Evolutionary conservation across 2,113 vertebrate genomes (phyloP).

Genomic region (Bos indicus): DNA sequence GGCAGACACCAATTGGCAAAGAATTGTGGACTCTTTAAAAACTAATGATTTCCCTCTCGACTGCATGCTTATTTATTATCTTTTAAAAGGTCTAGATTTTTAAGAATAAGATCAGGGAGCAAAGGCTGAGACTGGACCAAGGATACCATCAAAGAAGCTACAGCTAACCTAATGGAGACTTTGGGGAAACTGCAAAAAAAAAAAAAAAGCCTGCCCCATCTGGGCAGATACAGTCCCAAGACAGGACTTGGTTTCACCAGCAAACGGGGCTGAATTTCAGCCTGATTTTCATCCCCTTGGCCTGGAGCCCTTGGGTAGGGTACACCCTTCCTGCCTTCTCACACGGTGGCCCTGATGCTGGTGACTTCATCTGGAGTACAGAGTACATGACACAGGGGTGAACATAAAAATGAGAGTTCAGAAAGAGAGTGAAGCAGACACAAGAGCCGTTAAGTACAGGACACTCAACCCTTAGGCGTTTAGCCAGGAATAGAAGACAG

Average conservation of each 20-base stretch:
- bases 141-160: neutral
- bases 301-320: neutral
- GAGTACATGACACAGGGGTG: neutral
- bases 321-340: neutral
- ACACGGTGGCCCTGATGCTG: neutral
- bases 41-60: neutral
- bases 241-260: neutral
- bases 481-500: neutral
- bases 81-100: neutral
- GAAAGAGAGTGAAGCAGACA: accelerated
- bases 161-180: neutral
- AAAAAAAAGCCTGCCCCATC: neutral
- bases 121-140: neutral
- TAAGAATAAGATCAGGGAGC: neutral
- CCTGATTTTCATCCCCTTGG: neutral
- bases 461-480: neutral
- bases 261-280: neutral
- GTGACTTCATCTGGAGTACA: neutral
- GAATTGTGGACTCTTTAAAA: neutral
- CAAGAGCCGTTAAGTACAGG: neutral
- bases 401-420: neutral
- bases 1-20: neutral
- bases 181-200: neutral
- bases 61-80: neutral
- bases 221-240: neutral